Base-by-base conservation (phyloP, 2,797 vertebrate genomes). In the Pteropus rufus region DNA sequence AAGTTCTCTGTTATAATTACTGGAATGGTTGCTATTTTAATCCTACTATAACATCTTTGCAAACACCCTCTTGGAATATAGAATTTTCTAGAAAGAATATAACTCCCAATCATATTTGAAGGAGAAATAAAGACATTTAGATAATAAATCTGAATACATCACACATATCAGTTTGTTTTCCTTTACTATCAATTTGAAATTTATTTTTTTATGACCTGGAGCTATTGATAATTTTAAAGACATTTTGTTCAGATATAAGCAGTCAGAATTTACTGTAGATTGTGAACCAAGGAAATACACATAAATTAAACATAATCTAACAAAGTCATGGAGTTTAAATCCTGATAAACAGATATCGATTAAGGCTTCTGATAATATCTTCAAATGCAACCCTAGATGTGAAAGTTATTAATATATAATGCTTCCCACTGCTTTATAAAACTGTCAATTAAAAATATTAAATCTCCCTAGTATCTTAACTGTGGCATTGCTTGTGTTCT, bases 201-300 rank as follows among this genome's bases (percentile, higher is more conserved):
- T 91, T 31, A 82, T 67, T 89, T 82, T 69, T 93, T 41, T 72
- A 79, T 7, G 65, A 41, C 23, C 52, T 83, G 23, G 64, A 85
- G 54, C 79, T 93, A 92, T 52, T 85, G 87, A 80, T 90, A 95
- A 90, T 91, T 94, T 92, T 94, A 84, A 96, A 97, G 87, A 87
- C 19, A 79, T 90, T 94, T 93, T 85, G 7, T 52, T n/a, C 29
- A 94, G 39, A 82, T 92, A 19, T 88, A 76, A 89, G 67, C 46
- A 93, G 62, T 92, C 89, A 95, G 23, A 94, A 89, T 95, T 93
- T 92, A 95, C 75, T 92, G 1, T 65, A 92, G 62, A 36, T 65
- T 92, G 54, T 85, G 89, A 93, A 86, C 93, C 93, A 91, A 93
- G 49, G 34, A 96, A 93, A 62, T 77, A 26, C 11, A 62, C 4